A percentile compares a stretch with the other conserved stretches of the same genome.
Conservation (phyloP, 2,113 vertebrate genomes). For the Lophura nycthemera region DNA sequence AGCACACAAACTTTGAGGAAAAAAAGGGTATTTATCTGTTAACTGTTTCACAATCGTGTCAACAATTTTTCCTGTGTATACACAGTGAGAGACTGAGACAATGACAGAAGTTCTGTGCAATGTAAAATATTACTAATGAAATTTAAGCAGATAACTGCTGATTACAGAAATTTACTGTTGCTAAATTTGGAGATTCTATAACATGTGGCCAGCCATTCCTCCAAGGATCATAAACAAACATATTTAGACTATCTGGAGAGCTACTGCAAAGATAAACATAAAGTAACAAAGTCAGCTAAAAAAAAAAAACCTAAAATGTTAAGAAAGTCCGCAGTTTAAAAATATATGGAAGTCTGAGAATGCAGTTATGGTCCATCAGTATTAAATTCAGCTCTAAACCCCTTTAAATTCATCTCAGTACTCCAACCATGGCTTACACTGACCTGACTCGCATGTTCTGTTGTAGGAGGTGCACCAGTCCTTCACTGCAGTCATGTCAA, state of each 20-base stretch:
- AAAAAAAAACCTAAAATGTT: constrained; percentile 32
- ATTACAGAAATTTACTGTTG: constrained; percentile 12
- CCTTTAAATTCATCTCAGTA: not conserved
- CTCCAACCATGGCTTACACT: not conserved
- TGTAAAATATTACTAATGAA: constrained; percentile 4
- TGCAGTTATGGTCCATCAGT: not conserved
- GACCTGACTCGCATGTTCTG: not conserved
- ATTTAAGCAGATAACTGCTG: constrained; percentile 11
- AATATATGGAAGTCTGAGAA: constrained; percentile 25
- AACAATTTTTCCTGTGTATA: not conserved
- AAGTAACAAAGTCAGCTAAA: constrained; percentile 47
- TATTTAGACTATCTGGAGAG: constrained; percentile 29
- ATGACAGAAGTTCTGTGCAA: not conserved
- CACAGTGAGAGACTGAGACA: not conserved
- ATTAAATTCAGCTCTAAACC: not conserved
- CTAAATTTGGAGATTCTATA: constrained; percentile 39
- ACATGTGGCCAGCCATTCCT: constrained; percentile 21
- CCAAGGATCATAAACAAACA: constrained; percentile 46
- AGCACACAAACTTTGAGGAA: not conserved
- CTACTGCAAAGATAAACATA: constrained; percentile 36
- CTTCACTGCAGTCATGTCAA: not conserved
- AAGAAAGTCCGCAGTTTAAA: constrained; percentile 24
- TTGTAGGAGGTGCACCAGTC: not conserved
- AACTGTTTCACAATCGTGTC: not conserved
- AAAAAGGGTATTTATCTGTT: not conserved